A percentile compares a stretch with the other conserved stretches of the same genome.
These are phyloP conservation scores for Lithobius niger DNA, from an alignment of 1,140 invertebrate genomes.

Conservation along the genomic window DNA sequence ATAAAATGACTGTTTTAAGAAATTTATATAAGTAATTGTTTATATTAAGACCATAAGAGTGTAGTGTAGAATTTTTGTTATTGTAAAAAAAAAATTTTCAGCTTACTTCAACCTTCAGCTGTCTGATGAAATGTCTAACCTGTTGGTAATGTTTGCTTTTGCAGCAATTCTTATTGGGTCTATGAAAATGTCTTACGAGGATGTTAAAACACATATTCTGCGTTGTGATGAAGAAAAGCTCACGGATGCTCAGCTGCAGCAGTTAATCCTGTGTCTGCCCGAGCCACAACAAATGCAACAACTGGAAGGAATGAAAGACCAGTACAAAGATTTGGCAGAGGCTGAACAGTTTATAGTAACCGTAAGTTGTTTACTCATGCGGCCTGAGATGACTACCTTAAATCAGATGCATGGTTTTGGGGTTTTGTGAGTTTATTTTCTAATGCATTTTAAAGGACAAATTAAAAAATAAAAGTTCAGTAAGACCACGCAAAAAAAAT, in stretches of 20 bases:
- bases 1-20: too few species aligned
- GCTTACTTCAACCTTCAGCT: too few species aligned
- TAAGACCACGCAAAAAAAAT: too few species aligned
- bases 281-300: slow-evolving; percentile 73
- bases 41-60: too few species aligned
- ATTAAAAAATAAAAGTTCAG: slow-evolving; percentile 3
- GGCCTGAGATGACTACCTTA: too few species aligned
- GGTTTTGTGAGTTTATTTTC: slow-evolving; percentile 6
- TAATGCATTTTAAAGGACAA: not conserved
- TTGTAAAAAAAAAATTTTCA: too few species aligned
- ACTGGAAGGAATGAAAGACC: slow-evolving; percentile 59
- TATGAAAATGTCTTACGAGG: slow-evolving; percentile 72
- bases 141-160: slow-evolving; percentile 19
- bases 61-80: too few species aligned
- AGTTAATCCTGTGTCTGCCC: slow-evolving; percentile 61
- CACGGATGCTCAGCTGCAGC: slow-evolving; percentile 37
- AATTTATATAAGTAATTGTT: too few species aligned
- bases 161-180: slow-evolving; percentile 69
- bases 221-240: slow-evolving; percentile 73
- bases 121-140: too few species aligned
- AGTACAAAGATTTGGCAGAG: slow-evolving; percentile 68
- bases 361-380: slow-evolving; percentile 46
- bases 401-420: not conserved
- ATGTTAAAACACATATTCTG: slow-evolving; percentile 69
- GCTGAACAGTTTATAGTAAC: slow-evolving; percentile 89